Evolutionary conservation across 2,113 vertebrate species (phyloP).

Genomic region (Nerophis ophidion): DNA sequence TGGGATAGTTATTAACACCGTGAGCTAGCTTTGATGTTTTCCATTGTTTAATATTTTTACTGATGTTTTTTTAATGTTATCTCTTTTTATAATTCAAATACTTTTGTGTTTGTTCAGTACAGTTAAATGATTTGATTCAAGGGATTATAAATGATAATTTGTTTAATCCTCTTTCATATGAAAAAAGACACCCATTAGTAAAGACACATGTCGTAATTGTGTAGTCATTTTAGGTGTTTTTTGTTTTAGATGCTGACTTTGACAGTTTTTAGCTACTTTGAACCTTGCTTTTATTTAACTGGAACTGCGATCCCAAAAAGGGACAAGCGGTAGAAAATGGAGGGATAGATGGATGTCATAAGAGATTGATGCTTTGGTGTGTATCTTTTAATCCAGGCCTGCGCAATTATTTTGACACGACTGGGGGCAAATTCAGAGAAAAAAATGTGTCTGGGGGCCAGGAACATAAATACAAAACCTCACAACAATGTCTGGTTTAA

Average conservation of each 20-base stretch:
- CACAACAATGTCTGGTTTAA: too few species aligned
- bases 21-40: conserved; percentile 2
- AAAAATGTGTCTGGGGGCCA: too few species aligned
- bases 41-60: not conserved
- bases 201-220: not conserved
- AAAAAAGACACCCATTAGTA: not conserved
- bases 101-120: not conserved
- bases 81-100: not conserved
- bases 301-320: too few species aligned
- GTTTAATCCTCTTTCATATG: not conserved
- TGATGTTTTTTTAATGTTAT: not conserved
- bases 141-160: not conserved
- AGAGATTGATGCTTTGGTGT: not conserved
- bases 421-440: too few species aligned
- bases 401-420: not conserved
- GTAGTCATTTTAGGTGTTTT: conserved; percentile 2
- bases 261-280: not conserved
- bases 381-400: not conserved
- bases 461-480: too few species aligned
- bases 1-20: not conserved
- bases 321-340: too few species aligned
- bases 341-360: too few species aligned
- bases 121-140: not conserved
- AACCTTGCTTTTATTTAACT: not conserved
- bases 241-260: conserved; percentile 1